These are phyloP conservation scores for Fregetta grallaria DNA, from an alignment of 2,113 vertebrate genomes.

Conservation along the genomic window DNA sequence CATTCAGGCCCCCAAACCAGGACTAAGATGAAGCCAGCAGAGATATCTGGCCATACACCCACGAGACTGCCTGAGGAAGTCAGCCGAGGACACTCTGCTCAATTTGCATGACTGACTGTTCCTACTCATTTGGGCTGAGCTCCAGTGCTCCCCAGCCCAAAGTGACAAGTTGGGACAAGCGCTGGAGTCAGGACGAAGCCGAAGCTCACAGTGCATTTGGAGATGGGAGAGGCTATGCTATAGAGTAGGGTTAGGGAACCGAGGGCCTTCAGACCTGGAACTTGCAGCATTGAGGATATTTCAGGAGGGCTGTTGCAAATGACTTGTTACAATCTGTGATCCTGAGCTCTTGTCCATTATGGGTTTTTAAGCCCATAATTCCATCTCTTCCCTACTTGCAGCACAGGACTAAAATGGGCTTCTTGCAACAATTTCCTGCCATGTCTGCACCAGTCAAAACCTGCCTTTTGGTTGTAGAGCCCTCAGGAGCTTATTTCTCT, in stretches of 20 bases:
- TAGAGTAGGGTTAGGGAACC: accelerated
- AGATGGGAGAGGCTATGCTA: background rate
- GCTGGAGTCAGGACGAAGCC: background rate
- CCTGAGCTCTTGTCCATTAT: background rate
- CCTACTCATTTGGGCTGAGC: accelerated
- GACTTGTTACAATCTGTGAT: background rate
- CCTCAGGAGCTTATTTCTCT: background rate
- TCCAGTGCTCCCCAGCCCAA: background rate
- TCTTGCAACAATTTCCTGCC: background rate
- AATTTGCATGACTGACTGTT: accelerated
- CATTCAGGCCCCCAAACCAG: background rate
- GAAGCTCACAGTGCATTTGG: background rate
- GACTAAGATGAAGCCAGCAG: background rate
- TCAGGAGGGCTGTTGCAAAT: background rate
- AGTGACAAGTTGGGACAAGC: background rate
- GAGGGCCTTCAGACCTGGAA: background rate
- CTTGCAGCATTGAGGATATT: background rate
- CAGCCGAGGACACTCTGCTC: background rate
- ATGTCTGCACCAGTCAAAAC: background rate
- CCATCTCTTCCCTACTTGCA: background rate
- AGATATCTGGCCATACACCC: background rate
- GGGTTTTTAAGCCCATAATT: background rate
- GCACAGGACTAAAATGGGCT: background rate
- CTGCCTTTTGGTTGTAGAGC: background rate
- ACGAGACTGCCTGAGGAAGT: background rate